phyloP scores from a whole-genome alignment of 2,113 vertebrate species.

The Recurvirostra avosetta region DNA sequence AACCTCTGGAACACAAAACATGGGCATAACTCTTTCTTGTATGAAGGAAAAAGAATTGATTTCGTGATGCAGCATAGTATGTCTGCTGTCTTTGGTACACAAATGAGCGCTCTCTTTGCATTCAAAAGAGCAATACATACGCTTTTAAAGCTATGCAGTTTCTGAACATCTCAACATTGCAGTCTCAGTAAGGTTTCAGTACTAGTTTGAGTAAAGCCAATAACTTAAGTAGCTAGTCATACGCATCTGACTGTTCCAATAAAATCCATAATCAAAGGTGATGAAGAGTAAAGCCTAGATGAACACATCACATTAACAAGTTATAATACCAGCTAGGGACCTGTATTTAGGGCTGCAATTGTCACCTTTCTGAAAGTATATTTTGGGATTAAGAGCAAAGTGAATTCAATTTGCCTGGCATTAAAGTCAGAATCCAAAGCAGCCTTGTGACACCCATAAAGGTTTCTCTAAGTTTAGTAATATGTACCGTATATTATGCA shows the following conservation, averaged over 20 bases:
- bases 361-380: neutral
- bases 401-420: neutral
- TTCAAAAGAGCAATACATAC: neutral
- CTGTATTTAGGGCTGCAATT: neutral
- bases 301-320: neutral
- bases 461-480: neutral
- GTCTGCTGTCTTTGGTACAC: neutral
- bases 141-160: neutral
- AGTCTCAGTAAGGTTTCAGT: neutral
- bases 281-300: neutral
- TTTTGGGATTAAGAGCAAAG: neutral
- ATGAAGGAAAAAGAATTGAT: neutral
- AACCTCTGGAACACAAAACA: neutral
- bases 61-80: neutral
- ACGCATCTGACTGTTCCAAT: neutral
- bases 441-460: neutral
- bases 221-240: neutral
- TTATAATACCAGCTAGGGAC: neutral
- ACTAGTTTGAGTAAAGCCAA: neutral
- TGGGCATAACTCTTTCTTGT: neutral
- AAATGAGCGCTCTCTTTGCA: neutral
- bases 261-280: neutral
- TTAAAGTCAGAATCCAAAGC: neutral
- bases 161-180: neutral
- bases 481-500: fast-evolving